Base-by-base conservation (phyloP, 2,888 invertebrate genomes). In the Agonopterix arenella region DNA sequence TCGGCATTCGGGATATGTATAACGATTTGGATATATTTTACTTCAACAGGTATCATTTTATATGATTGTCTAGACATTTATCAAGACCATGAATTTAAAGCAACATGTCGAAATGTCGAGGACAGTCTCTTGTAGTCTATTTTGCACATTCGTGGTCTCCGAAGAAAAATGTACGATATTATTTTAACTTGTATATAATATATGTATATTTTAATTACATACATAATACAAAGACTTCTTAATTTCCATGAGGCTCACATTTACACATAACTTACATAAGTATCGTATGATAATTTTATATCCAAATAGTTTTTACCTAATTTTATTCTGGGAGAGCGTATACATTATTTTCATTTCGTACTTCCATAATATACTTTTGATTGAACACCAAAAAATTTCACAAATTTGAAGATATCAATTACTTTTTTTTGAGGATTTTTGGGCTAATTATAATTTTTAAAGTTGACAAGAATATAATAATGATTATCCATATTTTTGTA, bases 401-500 rank as follows among this genome's bases (percentile, higher is more conserved):
- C 82, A 84, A 84, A 80, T 78, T 81, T 85, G 80, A 84, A 86
- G 85, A 85, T 83, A 80, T 80, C 68, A 73, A 56, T 65, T 28
- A 28, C 28, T 28, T 28, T 28, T 71, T 84, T 85, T 84, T 77
- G 70, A 76, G 76, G 79, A 68, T 74, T 83, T 85, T 84, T 82
- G 80, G 78, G 80, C 71, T 84, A 85, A 73, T 43, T 40, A 40
- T 78, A 74, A 68, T 77, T 82, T 80, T 84, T 84, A 85, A 84
- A 86, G 83, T 86, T 64, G 85, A 85, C 83, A 82, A 86, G 84
- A 86, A 85, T 88, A 88, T 88, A 86, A 81, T 88, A 86, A 81
- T 86, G 89, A 79, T 88, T 88, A 88, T 85, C 76, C 81, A 82
- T 86, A 84, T 82, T 85, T 83, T 88, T 88, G 86, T 89, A 88